Evolutionary conservation across 2,797 vertebrate species (phyloP).

Genomic region (Coccyzus lansbergi): DNA sequence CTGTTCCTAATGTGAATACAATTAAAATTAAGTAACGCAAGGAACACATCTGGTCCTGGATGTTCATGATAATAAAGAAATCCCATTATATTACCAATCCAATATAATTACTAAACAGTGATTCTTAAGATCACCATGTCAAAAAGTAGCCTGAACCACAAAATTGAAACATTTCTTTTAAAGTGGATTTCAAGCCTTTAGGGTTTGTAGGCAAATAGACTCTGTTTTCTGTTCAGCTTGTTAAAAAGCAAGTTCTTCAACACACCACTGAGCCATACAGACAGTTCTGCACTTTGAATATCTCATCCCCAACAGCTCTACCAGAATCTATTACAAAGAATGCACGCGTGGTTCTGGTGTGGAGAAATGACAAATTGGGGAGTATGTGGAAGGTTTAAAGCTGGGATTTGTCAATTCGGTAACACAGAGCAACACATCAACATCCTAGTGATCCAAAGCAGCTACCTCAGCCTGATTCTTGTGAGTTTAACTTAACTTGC

Average conservation of each 20-base stretch:
- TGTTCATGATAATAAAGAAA: neutral
- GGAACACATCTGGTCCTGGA: neutral
- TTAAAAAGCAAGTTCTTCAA: neutral
- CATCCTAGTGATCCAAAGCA: constrained; percentile 2
- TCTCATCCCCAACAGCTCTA: neutral
- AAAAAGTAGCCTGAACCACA: neutral
- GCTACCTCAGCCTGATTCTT: constrained; percentile 36
- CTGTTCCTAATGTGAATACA: constrained; percentile 30
- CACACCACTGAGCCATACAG: neutral
- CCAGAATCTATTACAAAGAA: neutral
- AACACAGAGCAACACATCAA: neutral
- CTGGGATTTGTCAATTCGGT: constrained; percentile 9
- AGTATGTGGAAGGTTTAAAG: neutral
- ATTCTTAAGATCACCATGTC: neutral
- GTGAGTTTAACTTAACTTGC: constrained; percentile 60
- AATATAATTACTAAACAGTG: neutral
- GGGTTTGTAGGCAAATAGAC: neutral
- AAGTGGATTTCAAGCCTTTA: neutral
- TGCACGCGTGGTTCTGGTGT: neutral
- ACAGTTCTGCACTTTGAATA: neutral
- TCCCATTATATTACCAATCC: neutral
- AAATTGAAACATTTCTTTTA: neutral
- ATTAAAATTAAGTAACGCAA: neutral
- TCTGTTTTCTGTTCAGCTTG: neutral
- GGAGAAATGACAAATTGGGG: neutral